Base-by-base conservation (phyloP, 2,113 vertebrate genomes). In the Condylura cristata region DNA sequence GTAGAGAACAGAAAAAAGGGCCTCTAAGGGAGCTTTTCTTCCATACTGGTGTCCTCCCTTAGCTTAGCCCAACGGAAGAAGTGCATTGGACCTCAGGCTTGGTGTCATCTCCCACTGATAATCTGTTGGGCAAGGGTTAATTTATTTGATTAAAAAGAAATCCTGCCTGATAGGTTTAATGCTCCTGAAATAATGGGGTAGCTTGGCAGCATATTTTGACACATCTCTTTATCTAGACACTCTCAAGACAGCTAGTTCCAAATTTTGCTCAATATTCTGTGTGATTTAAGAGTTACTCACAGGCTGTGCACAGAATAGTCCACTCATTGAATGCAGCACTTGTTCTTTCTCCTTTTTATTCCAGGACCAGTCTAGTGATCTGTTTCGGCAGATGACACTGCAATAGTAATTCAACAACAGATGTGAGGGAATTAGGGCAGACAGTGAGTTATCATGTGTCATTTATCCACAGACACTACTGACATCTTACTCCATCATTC, bases 241-340 rank as follows among this genome's bases (percentile, higher is more conserved):
- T 39, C 41, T 79, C 30, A 56, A 88, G 17, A 79, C 10, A 58
- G 4, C 0, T 72, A 56, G 18, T 66, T 89, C 78, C 90, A 51
- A 11, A 74, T 75, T 87, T 78, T 84, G n/a, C 66, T 93, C 76
- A 48, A 16, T 72, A 44, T 37, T 72, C 53, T 83, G 1, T 90
- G 66, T 90, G 56, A 90, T 58, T 68, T 92, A 32, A 68, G 81
- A 68, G 65, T 80, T 84, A 53, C 53, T 94, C 74, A 60, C n/a
- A 63, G 70, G 44, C 48, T 79, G 41, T 10, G 37, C 22, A 79
- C 71, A 78, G 63, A 51, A 87, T 60, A 61, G 30, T n/a, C 48
- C 71, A 46, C 8, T 68, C 41, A 46, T 13, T 84, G 37, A 41
- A 5, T 86, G 26, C 41, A 60, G 60, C 41, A 66, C 58, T 87